Base-by-base conservation (phyloP, 92 coral and sea anemone species). In the Virgularia gustaviana region DNA sequence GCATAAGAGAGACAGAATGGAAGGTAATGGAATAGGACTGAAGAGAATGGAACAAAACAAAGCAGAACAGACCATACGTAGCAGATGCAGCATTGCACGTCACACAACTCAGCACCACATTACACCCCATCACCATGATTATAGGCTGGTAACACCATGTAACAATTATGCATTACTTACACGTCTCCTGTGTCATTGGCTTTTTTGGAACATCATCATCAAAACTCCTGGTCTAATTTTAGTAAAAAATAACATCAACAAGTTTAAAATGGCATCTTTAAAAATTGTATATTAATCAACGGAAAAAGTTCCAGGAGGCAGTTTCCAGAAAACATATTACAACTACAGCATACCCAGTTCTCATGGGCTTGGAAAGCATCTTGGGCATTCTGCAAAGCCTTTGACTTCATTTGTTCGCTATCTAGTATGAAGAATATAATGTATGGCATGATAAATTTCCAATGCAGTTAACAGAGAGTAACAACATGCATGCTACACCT, bases 361-460 rank as follows among this genome's bases (percentile, higher is more conserved):
- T 94, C 94, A 60, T 94, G 99, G 25, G 85, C 92, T 72, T 86
- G 72, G 65, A 86, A 71, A 36, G 99, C 99, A 41, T 65, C 83
- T 19, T 73, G 88, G 7, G 99, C 99, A 75, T 82, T 94, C 34
- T 83, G 78, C 29, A 94, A 58, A 0, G 99, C 99, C 72, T 94
- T 83, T 77, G 60, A 75, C 63, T 94, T 94, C 96, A 94, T 87
- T 45, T 79, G 87, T 55, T 87, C 90, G 34, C 96, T 85, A 77
- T 94, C 99, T 94, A 54, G n/a, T 65, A 10, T 10, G 49, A 12
- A 27, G 28, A 43, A n/a, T n/a, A n/a, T n/a, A n/a, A n/a, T n/a
- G n/a, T n/a, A n/a, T n/a, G n/a, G n/a, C n/a, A n/a, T 58, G 32
- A n/a, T 1, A 20, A n/a, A 15, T 31, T 13, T 0, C 0, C 43